A percentile compares a stretch with the other conserved stretches of the same genome.
Conservation (phyloP, 2,888 invertebrate genomes). For the Andrena haemorrhoa region DNA sequence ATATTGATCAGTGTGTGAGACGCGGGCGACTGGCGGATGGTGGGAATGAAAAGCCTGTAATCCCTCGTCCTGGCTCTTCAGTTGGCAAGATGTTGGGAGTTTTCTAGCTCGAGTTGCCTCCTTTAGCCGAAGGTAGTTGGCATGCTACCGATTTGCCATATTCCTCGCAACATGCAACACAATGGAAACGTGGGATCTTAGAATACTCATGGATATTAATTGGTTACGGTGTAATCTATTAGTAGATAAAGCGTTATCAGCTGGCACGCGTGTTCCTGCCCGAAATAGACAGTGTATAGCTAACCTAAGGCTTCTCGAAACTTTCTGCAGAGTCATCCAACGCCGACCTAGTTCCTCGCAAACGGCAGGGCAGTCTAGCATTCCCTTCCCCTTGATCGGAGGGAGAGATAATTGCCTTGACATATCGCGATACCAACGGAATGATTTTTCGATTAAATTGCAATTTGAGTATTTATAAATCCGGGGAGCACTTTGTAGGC, state of each 20-base stretch:
- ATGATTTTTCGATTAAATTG: slow-evolving; percentile 29
- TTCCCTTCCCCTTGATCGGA: slow-evolving; percentile 31
- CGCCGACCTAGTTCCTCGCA: slow-evolving; percentile 46
- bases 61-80: too few relatives aligned
- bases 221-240: slow-evolving; percentile 36
- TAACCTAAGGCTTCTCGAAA: slow-evolving; percentile 51
- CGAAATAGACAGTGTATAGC: slow-evolving; percentile 21
- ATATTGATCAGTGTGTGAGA: too few relatives aligned
- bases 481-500: not conserved
- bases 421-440: slow-evolving; percentile 31
- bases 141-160: not conserved
- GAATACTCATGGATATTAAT: slow-evolving; percentile 48
- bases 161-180: not conserved
- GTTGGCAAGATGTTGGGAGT: too few relatives aligned
- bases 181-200: slow-evolving; percentile 17
- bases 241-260: slow-evolving; percentile 42
- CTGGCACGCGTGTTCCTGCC: slow-evolving; percentile 41
- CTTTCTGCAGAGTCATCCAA: slow-evolving; percentile 45
- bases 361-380: slow-evolving; percentile 35
- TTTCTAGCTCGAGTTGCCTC: too few relatives aligned
- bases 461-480: not conserved
- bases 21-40: too few relatives aligned
- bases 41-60: too few relatives aligned
- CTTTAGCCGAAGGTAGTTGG: not conserved
- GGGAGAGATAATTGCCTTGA: slow-evolving; percentile 45